Conservation (phyloP, 2,113 vertebrate genomes). For the Seriola rivoliana region DNA sequence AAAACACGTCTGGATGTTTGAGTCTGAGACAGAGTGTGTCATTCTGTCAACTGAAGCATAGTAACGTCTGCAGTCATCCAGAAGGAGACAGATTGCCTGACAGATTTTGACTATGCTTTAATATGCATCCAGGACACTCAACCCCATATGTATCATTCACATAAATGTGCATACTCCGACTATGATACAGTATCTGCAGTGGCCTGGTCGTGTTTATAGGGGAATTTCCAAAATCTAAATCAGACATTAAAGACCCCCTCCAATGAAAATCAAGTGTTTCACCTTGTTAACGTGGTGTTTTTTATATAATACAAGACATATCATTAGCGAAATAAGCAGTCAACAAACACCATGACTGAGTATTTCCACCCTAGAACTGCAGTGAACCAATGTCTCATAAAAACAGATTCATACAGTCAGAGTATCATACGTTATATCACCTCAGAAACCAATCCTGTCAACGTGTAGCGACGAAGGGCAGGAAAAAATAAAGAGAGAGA, state of each 20-base stretch:
- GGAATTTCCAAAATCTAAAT: not conserved
- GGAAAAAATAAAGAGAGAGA: too few relatives aligned
- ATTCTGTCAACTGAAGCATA: constrained; percentile 5
- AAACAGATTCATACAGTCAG: too few relatives aligned
- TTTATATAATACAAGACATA: too few relatives aligned
- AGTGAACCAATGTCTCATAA: too few relatives aligned
- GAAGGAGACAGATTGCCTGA: not conserved
- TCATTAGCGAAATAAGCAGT: too few relatives aligned
- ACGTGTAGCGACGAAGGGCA: too few relatives aligned
- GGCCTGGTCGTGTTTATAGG: not conserved
- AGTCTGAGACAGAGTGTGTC: constrained; percentile 6
- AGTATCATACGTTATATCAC: too few relatives aligned
- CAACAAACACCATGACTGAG: too few relatives aligned
- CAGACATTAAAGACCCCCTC: not conserved
- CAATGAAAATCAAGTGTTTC: too few relatives aligned
- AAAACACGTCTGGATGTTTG: constrained; percentile 4
- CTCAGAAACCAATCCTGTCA: too few relatives aligned
- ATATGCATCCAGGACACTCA: constrained; percentile 12
- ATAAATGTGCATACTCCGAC: not conserved
- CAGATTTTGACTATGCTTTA: not conserved
- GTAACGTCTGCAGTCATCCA: not conserved
- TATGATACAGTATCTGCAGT: not conserved
- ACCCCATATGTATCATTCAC: not conserved
- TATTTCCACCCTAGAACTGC: too few relatives aligned
- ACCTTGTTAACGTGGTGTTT: too few relatives aligned